A percentile compares a stretch with the other conserved stretches of the same genome.
Evolutionary conservation across 2,888 invertebrate species (phyloP).

Genomic region (Platycnemis pennipes): DNA sequence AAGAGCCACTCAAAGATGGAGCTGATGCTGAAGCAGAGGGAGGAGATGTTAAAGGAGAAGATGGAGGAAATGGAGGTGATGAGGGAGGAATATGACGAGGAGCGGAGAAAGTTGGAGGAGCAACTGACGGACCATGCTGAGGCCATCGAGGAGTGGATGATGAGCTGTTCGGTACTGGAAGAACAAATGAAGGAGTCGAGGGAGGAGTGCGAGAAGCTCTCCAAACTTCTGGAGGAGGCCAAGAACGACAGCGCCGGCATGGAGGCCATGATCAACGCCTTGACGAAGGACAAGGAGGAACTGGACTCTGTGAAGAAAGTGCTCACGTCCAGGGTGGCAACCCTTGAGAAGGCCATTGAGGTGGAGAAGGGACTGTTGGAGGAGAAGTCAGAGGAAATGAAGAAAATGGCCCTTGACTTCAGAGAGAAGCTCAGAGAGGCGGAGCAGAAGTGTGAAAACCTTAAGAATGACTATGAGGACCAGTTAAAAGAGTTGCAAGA

Average conservation of each 20-base stretch:
- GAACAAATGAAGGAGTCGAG: conserved; percentile 76
- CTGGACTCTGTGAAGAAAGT: conserved; percentile 81
- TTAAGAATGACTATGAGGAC: conserved; percentile 77
- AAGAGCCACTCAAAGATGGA: conserved; percentile 80
- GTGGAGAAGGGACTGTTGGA: conserved; percentile 79
- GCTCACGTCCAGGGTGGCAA: conserved; percentile 80
- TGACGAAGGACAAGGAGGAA: conserved; percentile 82
- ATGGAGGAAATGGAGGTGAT: conserved; percentile 81
- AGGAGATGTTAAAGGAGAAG: conserved; percentile 80
- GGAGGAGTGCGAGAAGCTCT: conserved; percentile 73
- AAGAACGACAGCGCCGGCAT: conserved; percentile 79
- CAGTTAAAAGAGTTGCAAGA: conserved; percentile 79
- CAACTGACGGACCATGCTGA: conserved; percentile 84
- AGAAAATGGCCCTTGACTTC: conserved; percentile 75
- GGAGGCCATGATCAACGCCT: conserved; percentile 80
- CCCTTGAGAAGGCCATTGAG: conserved; percentile 81
- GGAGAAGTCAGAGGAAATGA: conserved; percentile 73
- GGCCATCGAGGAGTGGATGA: conserved; percentile 80
- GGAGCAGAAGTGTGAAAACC: conserved; percentile 77
- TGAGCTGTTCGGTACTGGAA: conserved; percentile 74
- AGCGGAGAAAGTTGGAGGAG: conserved; percentile 82
- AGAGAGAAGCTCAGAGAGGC: conserved; percentile 77
- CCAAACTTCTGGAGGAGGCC: conserved; percentile 80
- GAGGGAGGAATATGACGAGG: conserved; percentile 81
- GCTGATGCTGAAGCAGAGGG: conserved; percentile 80